Conservation (phyloP, 2,888 invertebrate species). For the Theretra japonica region DNA sequence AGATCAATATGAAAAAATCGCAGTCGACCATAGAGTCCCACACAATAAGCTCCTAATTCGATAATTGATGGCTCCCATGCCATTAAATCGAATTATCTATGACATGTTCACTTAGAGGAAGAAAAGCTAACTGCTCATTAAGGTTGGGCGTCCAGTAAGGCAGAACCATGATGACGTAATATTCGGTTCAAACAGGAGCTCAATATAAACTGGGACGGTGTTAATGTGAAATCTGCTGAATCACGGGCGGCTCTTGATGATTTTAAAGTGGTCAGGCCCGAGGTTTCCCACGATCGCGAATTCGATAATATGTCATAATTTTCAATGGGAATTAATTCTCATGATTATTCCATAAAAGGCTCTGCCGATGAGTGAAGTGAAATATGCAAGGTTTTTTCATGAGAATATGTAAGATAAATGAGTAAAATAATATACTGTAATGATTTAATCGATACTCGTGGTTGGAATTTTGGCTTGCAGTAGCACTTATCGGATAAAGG, state of each 20-base stretch:
- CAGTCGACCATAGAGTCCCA: slow-evolving; percentile 38
- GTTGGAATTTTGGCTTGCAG: neutral
- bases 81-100: slow-evolving; percentile 83
- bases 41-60: slow-evolving; percentile 68
- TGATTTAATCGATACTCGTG: neutral
- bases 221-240: slow-evolving; percentile 69
- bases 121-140: slow-evolving; percentile 82
- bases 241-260: slow-evolving; percentile 65
- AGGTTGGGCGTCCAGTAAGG: slow-evolving; percentile 43
- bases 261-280: slow-evolving; percentile 62
- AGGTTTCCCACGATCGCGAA: slow-evolving; percentile 81
- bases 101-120: slow-evolving; percentile 77
- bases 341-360: slow-evolving; percentile 29
- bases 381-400: slow-evolving; percentile 8
- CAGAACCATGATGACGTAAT: neutral
- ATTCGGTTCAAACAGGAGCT: neutral
- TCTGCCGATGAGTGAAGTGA: slow-evolving; percentile 10
- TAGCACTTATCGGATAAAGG: no score
- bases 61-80: slow-evolving; percentile 73
- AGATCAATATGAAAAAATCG: slow-evolving; percentile 39
- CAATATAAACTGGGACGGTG: slow-evolving; percentile 44
- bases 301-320: slow-evolving; percentile 62
- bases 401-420: neutral
- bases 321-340: slow-evolving; percentile 40
- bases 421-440: neutral